Base-by-base conservation (phyloP, 2,797 vertebrate species). In the Sciurus carolinensis region DNA sequence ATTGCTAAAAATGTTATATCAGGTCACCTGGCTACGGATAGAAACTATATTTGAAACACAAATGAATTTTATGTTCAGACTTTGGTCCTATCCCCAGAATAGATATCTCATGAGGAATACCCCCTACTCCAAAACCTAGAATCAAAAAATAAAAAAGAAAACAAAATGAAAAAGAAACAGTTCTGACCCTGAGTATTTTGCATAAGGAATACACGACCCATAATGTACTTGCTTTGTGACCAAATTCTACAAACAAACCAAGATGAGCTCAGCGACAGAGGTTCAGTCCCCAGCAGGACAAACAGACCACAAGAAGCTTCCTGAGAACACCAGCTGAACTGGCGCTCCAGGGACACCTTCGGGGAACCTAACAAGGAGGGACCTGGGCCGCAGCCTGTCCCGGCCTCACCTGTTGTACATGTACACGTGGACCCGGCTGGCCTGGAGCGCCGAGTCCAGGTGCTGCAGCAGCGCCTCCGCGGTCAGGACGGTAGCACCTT, bases 401-500 rank as follows among this genome's bases (percentile, higher is more conserved):
- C 99, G 98, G 99, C 99, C 98, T 99, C 89, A 99, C 99, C 99
- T 99, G 99, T 99, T 99, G 96, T 99, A 99, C 99, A 99, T 99
- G 97, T 99, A 99, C 95, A 99, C 99, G 22, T 99, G 99, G 97
- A 99, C 99, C 97, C 99, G 99, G 99, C 99, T 99, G 98, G 99
- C 99, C 98, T 99, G 99, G 81, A 99, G 98, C 0, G 99, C 99
- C 14, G 99, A 99, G 92, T 99, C 99, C 98, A 99, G 99, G 98
- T 99, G 99, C 97, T 99, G 99, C 71, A 98, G 98, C 54, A 99
- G 99, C 0, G 99, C 99, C 94, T 99, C 99, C 93, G 99, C 98
- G 13, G 99, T 99, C 94, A 99, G 98, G 98, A 99, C 98, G 67
- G 99, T 99, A 97, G 99, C 99, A 98, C 99, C 99, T 97, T 99